A percentile compares a stretch with the other conserved stretches of the same genome.
Evolutionary conservation across 2,797 vertebrate genomes (phyloP).

Genomic region (Tiaroga cobitis): DNA sequence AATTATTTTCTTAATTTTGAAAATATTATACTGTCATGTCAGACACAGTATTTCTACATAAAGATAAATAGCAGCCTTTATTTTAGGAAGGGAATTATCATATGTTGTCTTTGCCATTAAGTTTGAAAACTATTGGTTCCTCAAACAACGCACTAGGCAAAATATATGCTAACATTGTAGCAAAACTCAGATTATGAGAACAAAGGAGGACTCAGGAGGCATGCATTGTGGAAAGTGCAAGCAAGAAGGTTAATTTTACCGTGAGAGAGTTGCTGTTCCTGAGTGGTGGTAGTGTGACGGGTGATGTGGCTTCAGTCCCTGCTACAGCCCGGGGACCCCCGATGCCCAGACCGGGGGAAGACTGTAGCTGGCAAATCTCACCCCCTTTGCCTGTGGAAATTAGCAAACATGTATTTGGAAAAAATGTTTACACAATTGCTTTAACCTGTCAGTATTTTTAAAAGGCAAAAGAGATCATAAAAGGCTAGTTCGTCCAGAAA

Average conservation of each 20-base stretch:
- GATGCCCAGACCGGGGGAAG: slow-evolving; percentile 78
- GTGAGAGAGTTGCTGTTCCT: slow-evolving; percentile 83
- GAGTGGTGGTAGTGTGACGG: slow-evolving; percentile 84
- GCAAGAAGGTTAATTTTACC: slow-evolving; percentile 71
- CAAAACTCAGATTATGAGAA: neutral
- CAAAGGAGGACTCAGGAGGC: neutral
- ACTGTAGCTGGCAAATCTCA: slow-evolving; percentile 80
- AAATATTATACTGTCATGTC: neutral
- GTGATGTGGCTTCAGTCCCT: slow-evolving; percentile 81
- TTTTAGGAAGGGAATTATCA: neutral
- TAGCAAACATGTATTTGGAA: neutral
- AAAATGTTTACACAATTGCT: neutral
- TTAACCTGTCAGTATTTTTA: neutral
- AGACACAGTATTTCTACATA: neutral
- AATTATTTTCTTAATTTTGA: neutral
- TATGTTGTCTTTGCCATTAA: neutral
- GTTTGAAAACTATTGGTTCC: neutral
- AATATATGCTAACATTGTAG: no score
- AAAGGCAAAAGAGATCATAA: neutral
- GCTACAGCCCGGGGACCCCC: slow-evolving; percentile 78
- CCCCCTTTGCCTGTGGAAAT: slow-evolving; percentile 76
- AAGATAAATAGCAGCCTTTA: neutral
- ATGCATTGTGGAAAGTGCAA: neutral
- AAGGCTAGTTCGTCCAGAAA: neutral
- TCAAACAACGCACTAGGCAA: neutral